Base-by-base conservation (phyloP, 2,888 invertebrate genomes). In the Eremobia ochroleuca region DNA sequence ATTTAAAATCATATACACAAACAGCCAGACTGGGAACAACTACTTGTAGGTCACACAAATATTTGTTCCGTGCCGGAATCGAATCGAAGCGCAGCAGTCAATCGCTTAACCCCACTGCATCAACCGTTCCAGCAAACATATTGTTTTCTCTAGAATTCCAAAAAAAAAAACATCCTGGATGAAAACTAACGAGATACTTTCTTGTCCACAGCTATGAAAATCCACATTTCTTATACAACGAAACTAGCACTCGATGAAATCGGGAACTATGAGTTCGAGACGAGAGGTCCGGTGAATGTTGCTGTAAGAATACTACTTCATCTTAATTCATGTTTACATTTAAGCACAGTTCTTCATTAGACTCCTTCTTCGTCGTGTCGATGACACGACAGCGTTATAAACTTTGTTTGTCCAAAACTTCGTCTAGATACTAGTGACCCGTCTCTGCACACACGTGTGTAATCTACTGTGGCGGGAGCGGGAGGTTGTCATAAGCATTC, bases 141-240 rank as follows among this genome's bases (percentile, higher is more conserved):
- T 13, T 13, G 3, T 31, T 46, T 31, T 46, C 4, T 46, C 6
- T 8, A 31, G 15, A 31, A 31, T 8, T 25, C 9, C 25, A 13
- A 25, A 70, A 28, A n/a, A n/a, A 61, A 25, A 37, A n/a, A 6
- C 25, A 3, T 4, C 0, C 13, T 9, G 18, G 1, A 31, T 37
- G 18, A 52, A 31, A 76, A 76, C 28, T 73, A n/a, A 74, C n/a
- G 9, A 28, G 25, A 6, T 28, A 18, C 15, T 40, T 72, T 61
- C 76, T 76, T 82, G 31, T 75, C 64, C 5, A 34, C 94, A 97
- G 97, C 97, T 4, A 97, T 97, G 97, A 97, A 97, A 91, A 97
- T 97, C 46, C 97, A 97, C 91, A 97, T 97, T 90, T 97, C 97
- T 40, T 91, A 95, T 64, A 94, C 96, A 34, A 97, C 97, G 61